phyloP scores from a whole-genome alignment of 1,140 invertebrate species.

The Macrobrachium rosenbergii region DNA sequence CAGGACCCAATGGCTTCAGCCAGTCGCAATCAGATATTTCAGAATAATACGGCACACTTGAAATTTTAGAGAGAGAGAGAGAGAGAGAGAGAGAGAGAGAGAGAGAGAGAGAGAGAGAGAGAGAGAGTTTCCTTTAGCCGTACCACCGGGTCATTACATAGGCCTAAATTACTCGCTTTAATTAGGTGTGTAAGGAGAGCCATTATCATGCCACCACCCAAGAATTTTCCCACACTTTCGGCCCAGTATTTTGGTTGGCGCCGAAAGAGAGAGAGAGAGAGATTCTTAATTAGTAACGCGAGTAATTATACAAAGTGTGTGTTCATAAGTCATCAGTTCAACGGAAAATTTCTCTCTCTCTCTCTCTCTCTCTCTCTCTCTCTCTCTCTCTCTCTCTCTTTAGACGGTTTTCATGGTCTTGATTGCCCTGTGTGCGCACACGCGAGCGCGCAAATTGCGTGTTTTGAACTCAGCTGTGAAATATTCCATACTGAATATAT shows the following conservation, averaged over 20 bases:
- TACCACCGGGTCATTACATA: not conserved
- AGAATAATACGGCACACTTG: no score
- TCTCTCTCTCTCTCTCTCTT: not conserved
- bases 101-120: no score
- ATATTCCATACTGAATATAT: no score
- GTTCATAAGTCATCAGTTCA: not conserved
- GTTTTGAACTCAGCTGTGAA: no score
- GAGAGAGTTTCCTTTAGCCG: no score
- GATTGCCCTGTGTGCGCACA: no score
- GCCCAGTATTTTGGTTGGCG: slow-evolving; percentile 16
- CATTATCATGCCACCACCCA: slow-evolving; percentile 39
- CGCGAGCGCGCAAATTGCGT: no score
- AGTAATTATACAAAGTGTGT: slow-evolving; percentile 7
- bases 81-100: no score
- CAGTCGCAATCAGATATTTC: no score
- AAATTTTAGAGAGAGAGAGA: no score
- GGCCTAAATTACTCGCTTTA: slow-evolving; percentile 21
- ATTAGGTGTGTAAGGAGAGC: slow-evolving; percentile 42
- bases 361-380: not conserved
- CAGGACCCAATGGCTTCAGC: no score
- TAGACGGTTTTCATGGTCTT: not conserved
- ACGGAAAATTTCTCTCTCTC: not conserved
- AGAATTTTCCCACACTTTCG: slow-evolving; percentile 29
- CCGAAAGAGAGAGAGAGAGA: not conserved
- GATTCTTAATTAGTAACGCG: slow-evolving; percentile 40